These are phyloP conservation scores for Calephelis virginiensis DNA, from an alignment of 1,140 invertebrate genomes.

Conservation along the genomic window DNA sequence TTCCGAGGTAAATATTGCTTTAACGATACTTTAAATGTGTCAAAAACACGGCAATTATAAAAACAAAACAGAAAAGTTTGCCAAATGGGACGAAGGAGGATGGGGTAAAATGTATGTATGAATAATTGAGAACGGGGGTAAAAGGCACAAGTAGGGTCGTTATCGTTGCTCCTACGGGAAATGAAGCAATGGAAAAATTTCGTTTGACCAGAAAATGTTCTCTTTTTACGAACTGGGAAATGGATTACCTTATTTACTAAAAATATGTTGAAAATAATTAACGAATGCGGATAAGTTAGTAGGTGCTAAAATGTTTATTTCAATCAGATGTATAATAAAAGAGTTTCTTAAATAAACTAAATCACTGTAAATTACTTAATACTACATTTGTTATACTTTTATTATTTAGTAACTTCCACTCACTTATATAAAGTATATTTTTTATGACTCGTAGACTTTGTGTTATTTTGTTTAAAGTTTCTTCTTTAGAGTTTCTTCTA, in stretches of 20 bases:
- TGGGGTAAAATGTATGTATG: conserved; percentile 57
- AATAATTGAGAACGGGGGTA: conserved; percentile 67
- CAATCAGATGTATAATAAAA: too few species aligned
- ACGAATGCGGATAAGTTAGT: not conserved
- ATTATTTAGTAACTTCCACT: too few species aligned
- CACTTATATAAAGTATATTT: too few species aligned
- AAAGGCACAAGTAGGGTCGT: conserved; percentile 61
- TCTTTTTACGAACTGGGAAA: conserved; percentile 35
- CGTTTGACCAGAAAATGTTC: conserved; percentile 52
- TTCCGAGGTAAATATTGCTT: not conserved
- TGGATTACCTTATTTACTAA: conserved; percentile 34
- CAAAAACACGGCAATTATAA: not conserved
- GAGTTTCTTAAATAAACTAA: too few species aligned
- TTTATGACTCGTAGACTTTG: too few species aligned
- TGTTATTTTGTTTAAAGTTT: too few species aligned
- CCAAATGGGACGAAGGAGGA: conserved; percentile 30
- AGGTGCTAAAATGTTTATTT: too few species aligned
- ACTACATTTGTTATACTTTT: too few species aligned
- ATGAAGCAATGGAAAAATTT: conserved; percentile 52
- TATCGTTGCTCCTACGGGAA: conserved; percentile 55
- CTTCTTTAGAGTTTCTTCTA: too few species aligned
- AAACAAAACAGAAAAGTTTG: conserved; percentile 19
- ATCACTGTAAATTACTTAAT: too few species aligned
- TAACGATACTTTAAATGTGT: not conserved
- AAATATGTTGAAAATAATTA: conserved; percentile 19